These are phyloP conservation scores for Venturia canescens DNA, from an alignment of 1,140 invertebrate species.

Conservation along the genomic window DNA sequence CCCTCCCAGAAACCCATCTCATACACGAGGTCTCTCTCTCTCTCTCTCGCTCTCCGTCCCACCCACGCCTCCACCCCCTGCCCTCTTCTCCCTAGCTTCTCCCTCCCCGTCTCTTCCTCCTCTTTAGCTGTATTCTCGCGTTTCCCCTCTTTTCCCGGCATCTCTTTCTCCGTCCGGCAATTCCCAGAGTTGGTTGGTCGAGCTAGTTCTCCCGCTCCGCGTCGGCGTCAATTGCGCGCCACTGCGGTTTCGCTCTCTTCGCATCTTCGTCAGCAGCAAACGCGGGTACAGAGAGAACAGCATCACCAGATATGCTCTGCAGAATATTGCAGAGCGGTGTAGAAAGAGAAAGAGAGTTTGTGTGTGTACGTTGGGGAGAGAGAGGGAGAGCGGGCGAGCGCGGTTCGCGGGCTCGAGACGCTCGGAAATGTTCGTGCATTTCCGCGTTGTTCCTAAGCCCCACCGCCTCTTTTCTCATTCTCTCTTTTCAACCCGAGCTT, in stretches of 20 bases:
- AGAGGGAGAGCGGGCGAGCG: background rate
- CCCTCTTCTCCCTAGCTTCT: background rate
- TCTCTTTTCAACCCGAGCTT: slow-evolving; percentile 18
- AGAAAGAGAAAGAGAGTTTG: slow-evolving; percentile 1
- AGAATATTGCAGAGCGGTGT: background rate
- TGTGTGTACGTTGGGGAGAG: background rate
- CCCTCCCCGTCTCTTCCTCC: slow-evolving; percentile 12
- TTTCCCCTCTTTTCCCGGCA: slow-evolving; percentile 48
- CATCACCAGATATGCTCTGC: slow-evolving; percentile 3
- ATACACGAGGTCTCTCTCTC: slow-evolving; percentile 16
- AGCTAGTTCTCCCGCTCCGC: slow-evolving; percentile 47
- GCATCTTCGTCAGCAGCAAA: slow-evolving; percentile 53
- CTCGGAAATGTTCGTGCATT: slow-evolving; percentile 65
- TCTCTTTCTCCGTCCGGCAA: slow-evolving; percentile 53
- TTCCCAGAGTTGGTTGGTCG: slow-evolving; percentile 41
- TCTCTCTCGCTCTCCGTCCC: slow-evolving; percentile 47
- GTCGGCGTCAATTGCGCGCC: slow-evolving; percentile 59
- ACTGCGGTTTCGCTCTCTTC: slow-evolving; percentile 47
- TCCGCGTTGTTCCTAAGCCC: slow-evolving; percentile 54
- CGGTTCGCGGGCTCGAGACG: slow-evolving; percentile 1
- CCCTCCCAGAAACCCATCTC: background rate
- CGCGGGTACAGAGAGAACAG: slow-evolving; percentile 24
- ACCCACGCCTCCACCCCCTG: slow-evolving; percentile 27
- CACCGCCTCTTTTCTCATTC: slow-evolving; percentile 10
- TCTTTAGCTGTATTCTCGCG: slow-evolving; percentile 53